Evolutionary conservation across 2,797 vertebrate genomes (phyloP).

Genomic region (Gymnoscopelus braueri): DNA sequence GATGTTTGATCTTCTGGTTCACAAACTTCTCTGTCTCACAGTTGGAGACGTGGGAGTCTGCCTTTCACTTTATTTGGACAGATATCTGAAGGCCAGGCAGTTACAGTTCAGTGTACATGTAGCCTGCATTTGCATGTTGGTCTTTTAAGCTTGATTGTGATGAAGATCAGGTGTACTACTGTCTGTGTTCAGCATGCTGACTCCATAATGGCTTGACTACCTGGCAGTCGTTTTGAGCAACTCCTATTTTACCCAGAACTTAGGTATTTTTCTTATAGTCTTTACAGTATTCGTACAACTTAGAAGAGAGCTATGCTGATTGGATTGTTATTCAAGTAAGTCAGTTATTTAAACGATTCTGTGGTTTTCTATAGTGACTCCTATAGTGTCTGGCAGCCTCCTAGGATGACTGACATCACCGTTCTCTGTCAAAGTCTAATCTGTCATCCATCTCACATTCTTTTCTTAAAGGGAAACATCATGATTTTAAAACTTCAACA

Average conservation of each 20-base stretch:
- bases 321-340: slow-evolving; percentile 34
- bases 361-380: slow-evolving; percentile 26
- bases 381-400: slow-evolving; percentile 33
- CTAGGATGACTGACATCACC: slow-evolving; percentile 15
- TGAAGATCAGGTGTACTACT: background rate
- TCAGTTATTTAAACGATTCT: slow-evolving; percentile 33
- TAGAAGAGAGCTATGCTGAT: background rate
- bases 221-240: slow-evolving; percentile 1
- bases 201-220: background rate
- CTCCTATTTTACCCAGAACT: background rate
- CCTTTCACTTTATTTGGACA: slow-evolving; percentile 29
- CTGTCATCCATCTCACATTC: slow-evolving; percentile 61
- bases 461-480: slow-evolving; percentile 9
- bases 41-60: slow-evolving; percentile 6
- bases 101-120: slow-evolving; percentile 23
- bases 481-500: too few relatives aligned
- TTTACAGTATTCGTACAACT: slow-evolving; percentile 4
- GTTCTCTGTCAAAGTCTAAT: slow-evolving; percentile 17
- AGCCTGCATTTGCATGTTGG: slow-evolving; percentile 7
- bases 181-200: background rate
- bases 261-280: background rate
- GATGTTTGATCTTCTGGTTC: slow-evolving; percentile 39
- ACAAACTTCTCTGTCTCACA: slow-evolving; percentile 2
- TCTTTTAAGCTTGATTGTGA: background rate
- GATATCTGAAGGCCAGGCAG: slow-evolving; percentile 8